These are phyloP conservation scores for Falcunculus frontatus DNA, from an alignment of 2,113 vertebrate species.

Conservation along the genomic window DNA sequence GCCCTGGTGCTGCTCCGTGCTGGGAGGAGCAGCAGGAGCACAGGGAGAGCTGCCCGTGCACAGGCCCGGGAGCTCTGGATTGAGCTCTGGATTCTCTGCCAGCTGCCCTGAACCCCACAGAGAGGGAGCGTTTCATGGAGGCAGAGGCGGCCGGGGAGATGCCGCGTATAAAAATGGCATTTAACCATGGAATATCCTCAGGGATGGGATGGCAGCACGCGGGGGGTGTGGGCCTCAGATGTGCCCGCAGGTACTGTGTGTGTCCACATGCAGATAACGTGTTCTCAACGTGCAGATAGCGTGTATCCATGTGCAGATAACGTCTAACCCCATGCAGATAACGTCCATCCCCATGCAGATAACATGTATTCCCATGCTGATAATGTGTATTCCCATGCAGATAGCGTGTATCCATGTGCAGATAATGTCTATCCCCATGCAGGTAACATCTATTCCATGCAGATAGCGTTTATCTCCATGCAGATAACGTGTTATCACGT, in stretches of 20 bases:
- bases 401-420: background rate
- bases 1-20: background rate
- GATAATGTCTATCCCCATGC: no score
- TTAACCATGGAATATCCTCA: fast-evolving
- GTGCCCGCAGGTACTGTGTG: background rate
- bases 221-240: fast-evolving
- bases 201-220: fast-evolving
- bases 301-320: no score
- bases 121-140: background rate
- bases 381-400: background rate
- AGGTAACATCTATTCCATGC: background rate
- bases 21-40: background rate
- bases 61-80: background rate
- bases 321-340: no score
- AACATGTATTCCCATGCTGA: fast-evolving
- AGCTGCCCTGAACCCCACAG: background rate
- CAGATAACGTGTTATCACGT: background rate
- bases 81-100: background rate
- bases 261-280: background rate
- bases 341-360: background rate
- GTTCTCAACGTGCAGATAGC: no score
- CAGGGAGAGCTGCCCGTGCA: background rate
- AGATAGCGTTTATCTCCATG: fast-evolving
- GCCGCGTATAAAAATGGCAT: background rate
- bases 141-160: background rate